Evolutionary conservation across 1,140 invertebrate genomes (phyloP).

Genomic region (Procambarus clarkii): DNA sequence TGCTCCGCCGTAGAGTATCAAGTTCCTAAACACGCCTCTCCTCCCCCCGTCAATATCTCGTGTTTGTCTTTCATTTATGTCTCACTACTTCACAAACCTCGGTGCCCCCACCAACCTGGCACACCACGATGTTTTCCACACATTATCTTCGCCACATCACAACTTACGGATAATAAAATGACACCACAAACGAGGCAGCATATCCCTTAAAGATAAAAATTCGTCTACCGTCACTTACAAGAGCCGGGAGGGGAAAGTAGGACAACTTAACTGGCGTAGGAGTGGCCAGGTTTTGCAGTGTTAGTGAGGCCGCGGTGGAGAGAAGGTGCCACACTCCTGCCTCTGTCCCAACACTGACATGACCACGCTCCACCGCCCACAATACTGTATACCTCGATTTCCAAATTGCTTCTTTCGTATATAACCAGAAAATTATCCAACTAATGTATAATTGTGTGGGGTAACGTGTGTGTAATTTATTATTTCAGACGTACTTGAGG

Average conservation of each 20-base stretch:
- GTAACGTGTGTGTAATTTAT: background rate
- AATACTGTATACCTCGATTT: slow-evolving; percentile 18
- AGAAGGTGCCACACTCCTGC: background rate
- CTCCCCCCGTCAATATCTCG: too few species aligned
- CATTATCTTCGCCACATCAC: too few species aligned
- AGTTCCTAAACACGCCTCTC: background rate
- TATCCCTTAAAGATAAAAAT: background rate
- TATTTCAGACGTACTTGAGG: slow-evolving; percentile 33
- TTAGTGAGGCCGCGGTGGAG: slow-evolving; percentile 1
- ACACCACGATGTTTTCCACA: too few species aligned
- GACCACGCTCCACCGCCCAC: background rate
- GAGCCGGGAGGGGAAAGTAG: slow-evolving; percentile 43
- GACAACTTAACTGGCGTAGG: slow-evolving; percentile 9
- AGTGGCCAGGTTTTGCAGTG: slow-evolving; percentile 7
- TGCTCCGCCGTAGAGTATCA: background rate
- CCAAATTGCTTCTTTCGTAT: background rate
- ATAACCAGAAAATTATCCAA: background rate
- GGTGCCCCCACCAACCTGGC: too few species aligned
- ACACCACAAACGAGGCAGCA: background rate
- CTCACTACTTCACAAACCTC: too few species aligned
- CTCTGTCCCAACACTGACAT: background rate
- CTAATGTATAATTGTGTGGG: background rate
- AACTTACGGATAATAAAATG: too few species aligned
- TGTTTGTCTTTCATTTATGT: background rate
- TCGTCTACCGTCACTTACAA: slow-evolving; percentile 4